These are phyloP conservation scores for Danio tinwini DNA, from an alignment of 2,797 vertebrate species.

Conservation along the genomic window DNA sequence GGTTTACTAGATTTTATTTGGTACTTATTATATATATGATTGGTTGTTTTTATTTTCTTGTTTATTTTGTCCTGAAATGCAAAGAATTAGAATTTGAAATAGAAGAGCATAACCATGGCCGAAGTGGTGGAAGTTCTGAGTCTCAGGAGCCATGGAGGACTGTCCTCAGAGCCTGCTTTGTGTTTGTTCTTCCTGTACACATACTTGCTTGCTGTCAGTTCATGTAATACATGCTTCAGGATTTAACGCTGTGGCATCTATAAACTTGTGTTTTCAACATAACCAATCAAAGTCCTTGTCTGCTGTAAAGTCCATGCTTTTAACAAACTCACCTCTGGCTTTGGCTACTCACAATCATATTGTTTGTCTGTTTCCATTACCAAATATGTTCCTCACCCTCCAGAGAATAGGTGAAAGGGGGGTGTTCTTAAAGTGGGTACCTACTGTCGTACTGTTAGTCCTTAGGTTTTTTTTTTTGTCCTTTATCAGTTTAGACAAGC, in stretches of 20 bases:
- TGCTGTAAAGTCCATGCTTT: conserved; percentile 43
- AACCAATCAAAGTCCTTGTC: conserved; percentile 54
- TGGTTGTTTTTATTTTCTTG: neutral
- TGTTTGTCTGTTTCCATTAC: conserved; percentile 56
- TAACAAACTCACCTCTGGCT: conserved; percentile 58
- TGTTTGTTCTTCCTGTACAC: conserved; percentile 72
- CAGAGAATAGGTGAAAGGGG: conserved; percentile 55
- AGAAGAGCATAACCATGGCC: conserved; percentile 65
- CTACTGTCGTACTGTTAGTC: conserved; percentile 62
- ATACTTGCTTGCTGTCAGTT: conserved; percentile 56
- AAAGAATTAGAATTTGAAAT: conserved; percentile 1
- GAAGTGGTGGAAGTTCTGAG: conserved; percentile 53
- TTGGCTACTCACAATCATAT: conserved; percentile 50
- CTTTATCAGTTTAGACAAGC: conserved; percentile 58
- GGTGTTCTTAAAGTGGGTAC: conserved; percentile 55
- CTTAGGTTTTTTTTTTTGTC: conserved; percentile 6
- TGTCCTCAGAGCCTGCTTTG: conserved; percentile 90
- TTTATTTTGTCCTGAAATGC: neutral
- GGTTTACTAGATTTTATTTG: neutral
- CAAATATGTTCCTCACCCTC: conserved; percentile 55
- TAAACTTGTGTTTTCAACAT: conserved; percentile 15
- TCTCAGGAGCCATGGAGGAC: conserved; percentile 83
- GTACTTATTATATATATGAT: neutral
- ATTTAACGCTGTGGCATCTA: conserved; percentile 45
- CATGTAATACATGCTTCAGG: conserved; percentile 48